Evolutionary conservation across 30 jellyfish, hydroid and myxozoan genomes (phyloP), one percentile per base, ranked within the genome.

Genomic region (Hydractinia echinata): DNA sequence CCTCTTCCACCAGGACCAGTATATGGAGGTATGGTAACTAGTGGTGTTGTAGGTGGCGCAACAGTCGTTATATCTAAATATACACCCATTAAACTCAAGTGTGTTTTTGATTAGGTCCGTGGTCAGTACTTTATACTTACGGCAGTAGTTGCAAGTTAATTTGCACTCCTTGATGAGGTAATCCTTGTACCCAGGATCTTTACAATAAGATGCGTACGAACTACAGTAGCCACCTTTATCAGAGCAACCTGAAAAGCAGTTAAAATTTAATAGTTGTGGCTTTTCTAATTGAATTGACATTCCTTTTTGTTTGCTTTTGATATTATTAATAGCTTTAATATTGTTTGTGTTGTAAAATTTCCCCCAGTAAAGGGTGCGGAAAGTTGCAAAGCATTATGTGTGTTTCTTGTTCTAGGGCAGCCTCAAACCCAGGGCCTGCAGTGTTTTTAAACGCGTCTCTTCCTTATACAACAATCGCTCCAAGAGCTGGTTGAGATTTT

Each of bases 1-100:
- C 97, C 87, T 16, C 92, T 52, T 8, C 95, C 95, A 7, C 95
- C 95, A 14, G 97, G 93, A 6, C 91, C 95, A 13, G 94, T 85
- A 83, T 85, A 89, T 7, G 89, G 84, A 18, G 53, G 73, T 5
- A 95, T 89, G 48, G 88, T 55, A 6, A 48, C 72, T 5, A 85
- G 88, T 54, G 16, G 70, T 19, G 97, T 89, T 7, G 97, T 89
- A 58, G 97, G 92, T 54, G 85, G 89, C 61, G 88, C 88, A 7
- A 48, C 69, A 1, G 96, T 89, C 16, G 97, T 89, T 2, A 89
- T 80, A 56, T 89, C 97, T 89, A 82, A 14, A 61, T 44, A 44
- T 64, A 30, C 44, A 30, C 44, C 44, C 44, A 0, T 30, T 30
- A 18, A 64, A 18, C 13, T 13, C 13, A 64, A 44, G 66, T 44